Percentiles rank a stretch among this genome's conserved stretches.
These are phyloP conservation scores for Scomberomorus guttatus DNA, from an alignment of 2,797 vertebrate genomes.

Conservation along the genomic window DNA sequence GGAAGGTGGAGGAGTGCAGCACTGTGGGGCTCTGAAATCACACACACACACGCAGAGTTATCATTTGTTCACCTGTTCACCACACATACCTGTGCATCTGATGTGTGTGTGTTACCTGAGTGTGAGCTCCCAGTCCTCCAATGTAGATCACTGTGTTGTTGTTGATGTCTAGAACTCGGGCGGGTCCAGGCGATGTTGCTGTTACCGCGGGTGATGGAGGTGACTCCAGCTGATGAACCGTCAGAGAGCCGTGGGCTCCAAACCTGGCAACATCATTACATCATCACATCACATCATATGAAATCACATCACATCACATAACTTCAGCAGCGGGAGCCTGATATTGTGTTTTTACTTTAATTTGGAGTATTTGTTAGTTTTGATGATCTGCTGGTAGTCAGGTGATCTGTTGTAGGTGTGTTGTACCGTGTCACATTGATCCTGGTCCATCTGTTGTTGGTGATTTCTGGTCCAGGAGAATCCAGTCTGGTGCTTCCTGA, in stretches of 20 bases:
- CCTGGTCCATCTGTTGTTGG: conserved; percentile 92
- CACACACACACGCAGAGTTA: conserved; percentile 27
- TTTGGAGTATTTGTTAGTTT: too few relatives aligned
- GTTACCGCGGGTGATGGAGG: conserved; percentile 79
- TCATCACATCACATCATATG: not conserved
- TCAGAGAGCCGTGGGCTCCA: conserved; percentile 87
- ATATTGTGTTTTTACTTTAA: not conserved
- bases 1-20: conserved; percentile 89
- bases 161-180: conserved; percentile 89
- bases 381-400: not conserved
- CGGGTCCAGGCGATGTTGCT: conserved; percentile 84
- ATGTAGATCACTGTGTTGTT: conserved; percentile 90
- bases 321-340: not conserved
- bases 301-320: not conserved
- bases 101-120: conserved; percentile 84
- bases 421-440: conserved; percentile 91
- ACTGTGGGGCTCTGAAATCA: conserved; percentile 83
- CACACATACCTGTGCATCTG: not conserved
- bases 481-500: conserved; percentile 89
- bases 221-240: conserved; percentile 88
- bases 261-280: conserved; percentile 82
- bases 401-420: not conserved
- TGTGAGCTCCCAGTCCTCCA: conserved; percentile 89
- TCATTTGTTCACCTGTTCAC: not conserved
- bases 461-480: conserved; percentile 87